Evolutionary conservation across 2,797 vertebrate genomes (phyloP).

Genomic region (Parotocinclus haroldoi): DNA sequence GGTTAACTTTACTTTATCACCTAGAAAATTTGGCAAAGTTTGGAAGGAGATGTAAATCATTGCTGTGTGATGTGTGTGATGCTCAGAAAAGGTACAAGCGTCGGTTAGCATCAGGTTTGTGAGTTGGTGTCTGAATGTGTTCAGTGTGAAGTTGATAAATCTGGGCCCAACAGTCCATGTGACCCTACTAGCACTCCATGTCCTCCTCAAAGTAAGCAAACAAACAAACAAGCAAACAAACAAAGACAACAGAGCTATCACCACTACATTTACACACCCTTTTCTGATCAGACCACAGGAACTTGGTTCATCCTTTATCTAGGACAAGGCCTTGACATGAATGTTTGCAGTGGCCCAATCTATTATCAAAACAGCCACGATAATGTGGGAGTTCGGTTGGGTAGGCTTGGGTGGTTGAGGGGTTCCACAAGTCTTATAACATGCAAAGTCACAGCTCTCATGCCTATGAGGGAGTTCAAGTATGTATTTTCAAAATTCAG

Average conservation of each 20-base stretch:
- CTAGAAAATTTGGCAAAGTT: conserved; percentile 67
- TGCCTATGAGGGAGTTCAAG: conserved; percentile 51
- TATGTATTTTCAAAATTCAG: conserved; percentile 49
- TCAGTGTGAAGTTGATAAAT: conserved; percentile 58
- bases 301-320: conserved; percentile 26
- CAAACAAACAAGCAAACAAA: conserved; percentile 34
- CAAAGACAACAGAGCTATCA: conserved; percentile 34
- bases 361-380: conserved; percentile 33
- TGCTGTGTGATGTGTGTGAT: conserved; percentile 58
- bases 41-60: conserved; percentile 73
- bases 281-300: conserved; percentile 36
- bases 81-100: conserved; percentile 9
- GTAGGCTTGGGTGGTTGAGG: no score
- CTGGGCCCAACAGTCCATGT: conserved; percentile 66
- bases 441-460: conserved; percentile 44
- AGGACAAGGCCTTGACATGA: conserved; percentile 45
- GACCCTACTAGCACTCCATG: conserved; percentile 52
- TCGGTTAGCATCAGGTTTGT: conserved; percentile 37
- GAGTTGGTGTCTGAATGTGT: conserved; percentile 58
- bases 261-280: conserved; percentile 40
- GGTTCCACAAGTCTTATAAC: conserved; percentile 37
- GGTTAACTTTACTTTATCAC: conserved; percentile 28
- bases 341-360: conserved; percentile 36
- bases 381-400: no score
- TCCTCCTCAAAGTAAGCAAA: conserved; percentile 41